phyloP scores from a whole-genome alignment of 1,140 invertebrate species.

The Leptopilina boulardi region DNA sequence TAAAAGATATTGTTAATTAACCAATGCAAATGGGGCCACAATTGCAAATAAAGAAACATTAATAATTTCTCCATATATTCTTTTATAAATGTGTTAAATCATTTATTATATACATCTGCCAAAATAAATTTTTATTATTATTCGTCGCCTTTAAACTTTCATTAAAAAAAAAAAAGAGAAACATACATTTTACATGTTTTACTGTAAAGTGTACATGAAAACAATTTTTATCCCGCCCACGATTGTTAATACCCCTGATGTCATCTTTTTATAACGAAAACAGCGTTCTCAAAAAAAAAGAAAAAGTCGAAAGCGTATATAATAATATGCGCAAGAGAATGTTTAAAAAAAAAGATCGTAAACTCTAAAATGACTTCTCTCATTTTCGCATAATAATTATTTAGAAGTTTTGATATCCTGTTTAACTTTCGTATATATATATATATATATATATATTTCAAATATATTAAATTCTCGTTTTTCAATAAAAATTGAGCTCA shows the following conservation, averaged over 20 bases:
- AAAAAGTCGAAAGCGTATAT: slow-evolving; percentile 16
- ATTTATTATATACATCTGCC: too few species aligned
- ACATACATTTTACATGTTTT: neutral
- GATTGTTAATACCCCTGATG: slow-evolving; percentile 4
- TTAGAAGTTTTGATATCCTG: neutral
- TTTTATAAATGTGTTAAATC: too few species aligned
- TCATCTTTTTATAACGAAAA: slow-evolving; percentile 15
- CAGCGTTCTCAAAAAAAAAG: neutral
- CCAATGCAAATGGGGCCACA: too few species aligned
- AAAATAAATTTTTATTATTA: too few species aligned
- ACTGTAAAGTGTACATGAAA: neutral
- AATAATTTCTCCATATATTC: neutral
- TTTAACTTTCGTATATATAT: neutral
- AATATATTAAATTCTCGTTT: too few species aligned
- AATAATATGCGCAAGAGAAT: slow-evolving; percentile 2
- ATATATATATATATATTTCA: too few species aligned
- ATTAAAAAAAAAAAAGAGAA: neutral
- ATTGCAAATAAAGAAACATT: too few species aligned
- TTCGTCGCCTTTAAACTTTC: neutral
- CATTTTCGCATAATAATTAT: neutral
- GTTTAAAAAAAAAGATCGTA: slow-evolving; percentile 24
- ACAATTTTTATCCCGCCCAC: slow-evolving; percentile 12
- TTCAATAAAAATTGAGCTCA: neutral
- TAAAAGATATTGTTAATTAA: neutral
- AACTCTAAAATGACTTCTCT: slow-evolving; percentile 13